Conservation (phyloP, 2,888 invertebrate genomes). For the Chloromyia formosa region DNA sequence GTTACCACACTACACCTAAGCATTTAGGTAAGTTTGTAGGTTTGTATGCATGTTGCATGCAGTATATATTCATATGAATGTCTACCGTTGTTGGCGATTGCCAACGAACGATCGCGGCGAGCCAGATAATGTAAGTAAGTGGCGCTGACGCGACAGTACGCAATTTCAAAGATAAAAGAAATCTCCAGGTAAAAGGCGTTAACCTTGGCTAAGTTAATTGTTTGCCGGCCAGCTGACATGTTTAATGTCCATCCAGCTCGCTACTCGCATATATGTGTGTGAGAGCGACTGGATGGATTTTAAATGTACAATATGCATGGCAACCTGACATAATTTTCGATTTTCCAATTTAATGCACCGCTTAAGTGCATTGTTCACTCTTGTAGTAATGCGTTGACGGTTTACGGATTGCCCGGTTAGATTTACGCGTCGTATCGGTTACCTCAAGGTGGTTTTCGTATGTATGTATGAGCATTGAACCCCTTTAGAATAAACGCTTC, state of each 20-base stretch:
- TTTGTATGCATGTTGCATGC: not conserved
- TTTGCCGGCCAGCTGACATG: conserved; percentile 34
- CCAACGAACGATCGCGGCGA: not conserved
- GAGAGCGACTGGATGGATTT: conserved; percentile 2
- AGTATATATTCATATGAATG: not conserved
- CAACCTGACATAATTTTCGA: conserved; percentile 41
- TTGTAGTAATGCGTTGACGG: too few relatives aligned
- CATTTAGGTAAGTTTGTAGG: too few relatives aligned
- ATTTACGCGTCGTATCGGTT: conserved; percentile 18
- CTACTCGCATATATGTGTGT: too few relatives aligned
- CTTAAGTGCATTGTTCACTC: conserved; percentile 39
- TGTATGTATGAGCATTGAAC: not conserved
- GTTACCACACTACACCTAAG: not conserved
- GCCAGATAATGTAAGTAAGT: conserved; percentile 30
- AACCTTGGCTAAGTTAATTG: conserved; percentile 53
- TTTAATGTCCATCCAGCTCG: conserved; percentile 4
- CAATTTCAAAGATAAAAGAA: conserved; percentile 38
- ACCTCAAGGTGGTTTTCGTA: conserved; percentile 11
- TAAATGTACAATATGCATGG: not conserved
- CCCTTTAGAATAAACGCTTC: not conserved
- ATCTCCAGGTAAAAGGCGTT: conserved; percentile 57
- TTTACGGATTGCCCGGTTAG: not conserved
- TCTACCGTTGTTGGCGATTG: not conserved
- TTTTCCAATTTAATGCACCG: conserved; percentile 45
- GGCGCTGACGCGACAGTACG: conserved; percentile 27